Evolutionary conservation across 2,888 invertebrate genomes (phyloP), one percentile per base, ranked within the genome.

Genomic region (Pristionchus entomophagus): DNA sequence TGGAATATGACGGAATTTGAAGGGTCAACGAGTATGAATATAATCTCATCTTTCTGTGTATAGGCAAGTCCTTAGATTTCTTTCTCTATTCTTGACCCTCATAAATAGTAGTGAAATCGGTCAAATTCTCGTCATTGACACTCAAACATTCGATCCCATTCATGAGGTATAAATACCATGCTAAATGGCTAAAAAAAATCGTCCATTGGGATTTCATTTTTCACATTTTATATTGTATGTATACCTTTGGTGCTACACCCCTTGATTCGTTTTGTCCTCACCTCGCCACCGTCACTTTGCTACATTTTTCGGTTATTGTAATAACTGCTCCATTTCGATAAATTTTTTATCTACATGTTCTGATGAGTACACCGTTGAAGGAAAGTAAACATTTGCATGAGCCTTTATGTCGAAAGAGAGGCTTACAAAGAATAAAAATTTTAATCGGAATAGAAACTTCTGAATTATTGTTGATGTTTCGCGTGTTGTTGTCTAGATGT

Each of bases 1-100:
- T 84, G 65, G 62, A 84, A n/a, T n/a, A n/a, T n/a, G n/a, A n/a
- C n/a, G 45, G 45, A 45, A 8, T 84, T 59, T 35, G 82, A 82
- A 26, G 51, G 22, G 32, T 78, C 26, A 45, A 73, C 5, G 26
- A 26, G 32, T 62, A 1, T 32, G 14, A 32, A 29, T n/a, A n/a
- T 29, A 59, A 29, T 59, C 12, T 26, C 32, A 12, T 29, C 32
- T 59, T 56, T 59, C 17, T 59, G 59, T 59, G 59, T 19, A 59
- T 59, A 56, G 56, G 10, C 10, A 56, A 26, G 6, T 56, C n/a
- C 12, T 29, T 59, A 59, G 59, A 29, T 26, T 29, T 29, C n/a
- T n/a, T n/a, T n/a, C n/a, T n/a, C n/a, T n/a, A n/a, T n/a, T n/a
- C n/a, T n/a, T n/a, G n/a, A n/a, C n/a, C n/a, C n/a, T n/a, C n/a